Evolutionary conservation across 2,113 vertebrate species (phyloP).

Genomic region (Pomatostomus ruficeps): DNA sequence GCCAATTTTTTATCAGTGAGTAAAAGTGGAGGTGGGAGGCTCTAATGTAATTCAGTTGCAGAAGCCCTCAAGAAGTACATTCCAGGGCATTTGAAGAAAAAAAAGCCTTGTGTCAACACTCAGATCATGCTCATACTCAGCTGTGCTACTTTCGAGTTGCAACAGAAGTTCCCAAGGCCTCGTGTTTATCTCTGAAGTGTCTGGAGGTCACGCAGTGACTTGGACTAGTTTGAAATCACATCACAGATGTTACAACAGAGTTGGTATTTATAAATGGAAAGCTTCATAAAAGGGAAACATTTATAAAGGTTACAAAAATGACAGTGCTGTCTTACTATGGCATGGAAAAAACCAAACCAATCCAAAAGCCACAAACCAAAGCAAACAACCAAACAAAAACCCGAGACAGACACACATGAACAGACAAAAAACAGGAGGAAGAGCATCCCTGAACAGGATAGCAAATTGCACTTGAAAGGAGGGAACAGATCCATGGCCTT

Average conservation of each 20-base stretch:
- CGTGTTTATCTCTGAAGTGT: background rate
- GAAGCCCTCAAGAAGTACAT: background rate
- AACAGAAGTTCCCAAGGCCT: background rate
- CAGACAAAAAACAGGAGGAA: background rate
- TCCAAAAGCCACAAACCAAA: background rate
- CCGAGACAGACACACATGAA: background rate
- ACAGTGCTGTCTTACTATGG: background rate
- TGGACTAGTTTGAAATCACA: background rate
- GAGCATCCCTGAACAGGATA: background rate
- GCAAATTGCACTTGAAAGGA: background rate
- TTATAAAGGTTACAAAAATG: background rate
- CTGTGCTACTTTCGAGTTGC: background rate
- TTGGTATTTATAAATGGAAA: background rate
- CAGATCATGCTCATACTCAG: background rate
- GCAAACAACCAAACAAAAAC: background rate
- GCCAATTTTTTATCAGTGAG: background rate
- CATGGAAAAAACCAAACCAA: background rate
- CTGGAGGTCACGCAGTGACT: background rate
- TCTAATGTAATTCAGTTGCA: background rate
- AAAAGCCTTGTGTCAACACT: background rate
- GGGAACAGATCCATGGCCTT: background rate
- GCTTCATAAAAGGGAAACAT: background rate
- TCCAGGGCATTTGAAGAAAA: background rate
- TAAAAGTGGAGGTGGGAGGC: background rate
- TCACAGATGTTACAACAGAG: background rate